Percentiles rank a stretch among this genome's conserved stretches.
phyloP scores from a whole-genome alignment of 2,888 invertebrate species.

The Conomelus anceps region DNA sequence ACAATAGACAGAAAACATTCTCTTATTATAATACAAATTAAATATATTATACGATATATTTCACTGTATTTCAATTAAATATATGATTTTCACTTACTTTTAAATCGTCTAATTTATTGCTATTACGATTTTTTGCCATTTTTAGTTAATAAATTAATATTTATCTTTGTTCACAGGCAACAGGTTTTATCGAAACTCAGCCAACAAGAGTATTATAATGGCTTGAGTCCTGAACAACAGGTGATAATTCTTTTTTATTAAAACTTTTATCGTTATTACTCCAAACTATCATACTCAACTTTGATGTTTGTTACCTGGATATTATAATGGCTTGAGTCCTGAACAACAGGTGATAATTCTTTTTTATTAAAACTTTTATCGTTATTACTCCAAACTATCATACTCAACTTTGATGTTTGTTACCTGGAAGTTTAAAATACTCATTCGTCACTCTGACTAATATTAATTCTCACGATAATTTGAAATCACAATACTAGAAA shows the following conservation, averaged over 20 bases:
- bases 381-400: not conserved
- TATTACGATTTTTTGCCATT: not conserved
- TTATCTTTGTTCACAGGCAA: slow-evolving; percentile 10
- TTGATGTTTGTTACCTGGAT: not conserved
- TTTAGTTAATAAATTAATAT: not conserved
- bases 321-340: not conserved
- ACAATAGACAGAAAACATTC: too few relatives aligned
- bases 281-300: too few relatives aligned
- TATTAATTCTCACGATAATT: too few relatives aligned
- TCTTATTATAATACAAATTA: too few relatives aligned
- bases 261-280: not conserved
- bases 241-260: not conserved
- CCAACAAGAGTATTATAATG: not conserved
- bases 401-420: too few relatives aligned
- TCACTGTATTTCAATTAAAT: too few relatives aligned
- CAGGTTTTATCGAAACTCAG: slow-evolving; percentile 11
- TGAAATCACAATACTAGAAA: too few relatives aligned
- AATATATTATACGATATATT: too few relatives aligned
- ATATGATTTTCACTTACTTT: too few relatives aligned
- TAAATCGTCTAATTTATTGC: too few relatives aligned
- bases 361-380: not conserved
- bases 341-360: not conserved
- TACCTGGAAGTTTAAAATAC: too few relatives aligned
- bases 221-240: not conserved
- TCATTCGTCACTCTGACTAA: too few relatives aligned